Conservation (phyloP, 2,113 vertebrate genomes). For the Meriones unguiculatus region DNA sequence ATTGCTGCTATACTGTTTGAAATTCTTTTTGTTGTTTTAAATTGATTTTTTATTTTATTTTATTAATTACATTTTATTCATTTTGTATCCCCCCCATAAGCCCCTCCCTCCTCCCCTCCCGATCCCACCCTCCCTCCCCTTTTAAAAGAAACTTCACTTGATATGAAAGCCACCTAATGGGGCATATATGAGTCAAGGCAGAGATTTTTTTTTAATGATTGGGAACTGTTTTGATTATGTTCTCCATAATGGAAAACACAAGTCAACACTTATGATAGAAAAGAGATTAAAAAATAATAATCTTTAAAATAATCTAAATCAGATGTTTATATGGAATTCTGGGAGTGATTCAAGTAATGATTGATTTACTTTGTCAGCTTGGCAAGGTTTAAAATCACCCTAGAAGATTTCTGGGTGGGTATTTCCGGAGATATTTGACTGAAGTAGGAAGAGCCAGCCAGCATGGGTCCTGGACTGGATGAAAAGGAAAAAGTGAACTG, state of each 20-base stretch:
- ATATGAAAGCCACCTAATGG: neutral
- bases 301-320: neutral
- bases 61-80: too few species aligned
- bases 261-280: neutral
- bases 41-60: too few species aligned
- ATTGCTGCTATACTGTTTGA: neutral
- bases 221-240: neutral
- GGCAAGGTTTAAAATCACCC: neutral
- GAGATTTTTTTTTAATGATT: neutral
- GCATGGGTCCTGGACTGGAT: neutral
- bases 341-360: neutral
- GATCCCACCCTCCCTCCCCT: too few species aligned
- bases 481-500: neutral
- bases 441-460: too few species aligned
- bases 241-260: neutral
- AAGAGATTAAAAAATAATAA: neutral
- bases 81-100: too few species aligned
- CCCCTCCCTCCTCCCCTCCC: too few species aligned
- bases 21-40: too few species aligned
- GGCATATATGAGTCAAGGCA: neutral
- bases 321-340: conserved; percentile 4
- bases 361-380: neutral
- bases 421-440: neutral
- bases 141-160: conserved; percentile 7
- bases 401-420: too few species aligned